These are phyloP conservation scores for Mandrillus leucophaeus DNA, from an alignment of 2,113 vertebrate genomes.

Conservation along the genomic window DNA sequence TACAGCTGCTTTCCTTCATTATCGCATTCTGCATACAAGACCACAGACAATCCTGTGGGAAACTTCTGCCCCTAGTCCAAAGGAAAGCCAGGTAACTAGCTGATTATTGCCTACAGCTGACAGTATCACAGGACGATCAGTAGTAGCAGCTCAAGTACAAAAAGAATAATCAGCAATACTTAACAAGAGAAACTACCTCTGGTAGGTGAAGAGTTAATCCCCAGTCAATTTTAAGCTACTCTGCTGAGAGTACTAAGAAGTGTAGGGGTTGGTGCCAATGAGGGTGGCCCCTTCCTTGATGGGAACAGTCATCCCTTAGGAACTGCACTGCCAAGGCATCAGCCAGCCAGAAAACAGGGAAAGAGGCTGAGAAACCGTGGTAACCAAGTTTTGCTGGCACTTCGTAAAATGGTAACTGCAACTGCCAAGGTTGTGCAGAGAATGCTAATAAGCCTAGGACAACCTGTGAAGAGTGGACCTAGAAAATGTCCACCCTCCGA, in stretches of 20 bases:
- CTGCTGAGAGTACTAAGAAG: conserved; percentile 40
- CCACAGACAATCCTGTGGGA: neutral
- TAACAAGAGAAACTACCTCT: neutral
- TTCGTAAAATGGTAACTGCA: neutral
- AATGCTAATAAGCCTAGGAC: conserved; percentile 47
- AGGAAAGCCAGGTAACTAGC: neutral
- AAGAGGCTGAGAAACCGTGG: conserved; percentile 65
- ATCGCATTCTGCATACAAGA: fast-evolving
- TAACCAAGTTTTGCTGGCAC: conserved; percentile 63
- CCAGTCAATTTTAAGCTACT: neutral
- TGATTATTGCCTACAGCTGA: neutral
- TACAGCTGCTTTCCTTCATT: neutral
- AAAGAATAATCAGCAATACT: neutral
- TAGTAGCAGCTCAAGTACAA: neutral
- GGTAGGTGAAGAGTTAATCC: conserved; percentile 50
- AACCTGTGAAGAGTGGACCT: neutral
- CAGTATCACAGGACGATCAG: neutral
- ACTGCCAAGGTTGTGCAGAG: neutral
- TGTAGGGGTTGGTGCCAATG: conserved; percentile 26
- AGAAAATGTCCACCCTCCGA: neutral
- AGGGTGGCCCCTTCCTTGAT: conserved; percentile 40
- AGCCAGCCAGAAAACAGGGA: conserved; percentile 50
- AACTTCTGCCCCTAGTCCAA: neutral
- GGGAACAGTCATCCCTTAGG: conserved; percentile 60
- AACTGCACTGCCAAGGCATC: conserved; percentile 55